These are phyloP conservation scores for Yponomeuta plumbellus DNA, from an alignment of 2,888 invertebrate genomes.

Conservation along the genomic window DNA sequence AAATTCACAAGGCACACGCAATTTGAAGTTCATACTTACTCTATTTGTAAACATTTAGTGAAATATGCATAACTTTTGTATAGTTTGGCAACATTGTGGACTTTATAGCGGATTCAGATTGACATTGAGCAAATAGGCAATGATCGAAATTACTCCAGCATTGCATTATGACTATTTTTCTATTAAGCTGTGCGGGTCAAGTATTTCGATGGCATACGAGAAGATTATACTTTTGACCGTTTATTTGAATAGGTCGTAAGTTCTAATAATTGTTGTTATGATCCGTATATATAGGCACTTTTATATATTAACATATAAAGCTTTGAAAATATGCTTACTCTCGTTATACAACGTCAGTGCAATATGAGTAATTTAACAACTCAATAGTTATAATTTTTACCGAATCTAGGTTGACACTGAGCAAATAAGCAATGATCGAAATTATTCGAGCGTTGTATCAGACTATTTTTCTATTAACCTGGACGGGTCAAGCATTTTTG, in stretches of 20 bases:
- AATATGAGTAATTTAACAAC: too few relatives aligned
- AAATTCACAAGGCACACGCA: not conserved
- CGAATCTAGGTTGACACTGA: conserved; percentile 8
- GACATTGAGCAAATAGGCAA: not conserved
- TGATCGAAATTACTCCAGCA: not conserved
- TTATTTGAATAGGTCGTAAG: too few relatives aligned
- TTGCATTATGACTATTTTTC: not conserved
- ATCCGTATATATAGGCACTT: too few relatives aligned
- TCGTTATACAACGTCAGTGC: too few relatives aligned
- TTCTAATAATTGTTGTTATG: too few relatives aligned
- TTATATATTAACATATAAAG: too few relatives aligned
- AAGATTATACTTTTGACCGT: too few relatives aligned
- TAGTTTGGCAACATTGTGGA: not conserved
- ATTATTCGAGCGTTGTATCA: conserved; percentile 1
- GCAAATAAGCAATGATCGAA: not conserved
- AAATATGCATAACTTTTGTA: not conserved
- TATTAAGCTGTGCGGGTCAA: not conserved
- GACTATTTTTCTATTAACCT: not conserved
- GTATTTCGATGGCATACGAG: too few relatives aligned
- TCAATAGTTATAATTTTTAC: too few relatives aligned
- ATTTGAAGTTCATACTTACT: not conserved
- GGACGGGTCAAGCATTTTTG: not conserved
- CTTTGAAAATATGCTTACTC: too few relatives aligned
- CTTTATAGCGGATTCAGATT: not conserved
- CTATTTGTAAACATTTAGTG: not conserved